A percentile compares a stretch with the other conserved stretches of the same genome.
These are phyloP conservation scores for Tetragonisca angustula DNA, from an alignment of 2,888 invertebrate genomes.

Conservation along the genomic window DNA sequence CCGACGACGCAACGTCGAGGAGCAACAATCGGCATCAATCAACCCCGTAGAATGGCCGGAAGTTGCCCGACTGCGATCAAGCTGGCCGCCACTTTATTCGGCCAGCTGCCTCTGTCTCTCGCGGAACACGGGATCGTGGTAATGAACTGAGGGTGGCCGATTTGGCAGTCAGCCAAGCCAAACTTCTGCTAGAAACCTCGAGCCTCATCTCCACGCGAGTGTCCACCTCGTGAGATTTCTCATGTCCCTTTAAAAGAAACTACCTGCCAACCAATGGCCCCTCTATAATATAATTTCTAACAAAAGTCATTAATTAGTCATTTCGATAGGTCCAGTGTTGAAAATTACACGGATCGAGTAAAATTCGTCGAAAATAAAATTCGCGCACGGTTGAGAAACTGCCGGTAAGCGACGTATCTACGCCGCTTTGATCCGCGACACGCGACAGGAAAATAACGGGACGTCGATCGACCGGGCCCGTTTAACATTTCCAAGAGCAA, in stretches of 20 bases:
- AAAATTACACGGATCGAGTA: too few species aligned
- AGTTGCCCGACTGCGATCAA: constrained; percentile 42
- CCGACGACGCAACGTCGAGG: background rate
- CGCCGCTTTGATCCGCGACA: background rate
- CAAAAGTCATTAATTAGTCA: too few species aligned
- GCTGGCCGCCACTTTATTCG: constrained; percentile 46
- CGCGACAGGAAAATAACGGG: constrained; percentile 7
- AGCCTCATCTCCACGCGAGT: constrained; percentile 2
- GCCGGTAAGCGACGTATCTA: background rate
- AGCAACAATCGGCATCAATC: constrained; percentile 53
- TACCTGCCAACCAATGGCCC: background rate
- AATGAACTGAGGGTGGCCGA: constrained; percentile 78
- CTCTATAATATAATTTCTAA: background rate
- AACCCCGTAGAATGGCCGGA: constrained; percentile 29
- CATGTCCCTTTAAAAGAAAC: constrained; percentile 12
- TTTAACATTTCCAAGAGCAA: constrained; percentile 30
- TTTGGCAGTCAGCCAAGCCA: constrained; percentile 75
- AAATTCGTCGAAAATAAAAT: background rate
- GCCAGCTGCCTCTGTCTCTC: constrained; percentile 54
- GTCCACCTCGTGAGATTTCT: constrained; percentile 33
- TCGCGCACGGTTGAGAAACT: background rate
- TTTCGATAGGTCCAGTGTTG: too few species aligned
- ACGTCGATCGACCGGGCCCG: background rate
- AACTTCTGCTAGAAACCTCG: constrained; percentile 68
- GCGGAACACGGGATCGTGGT: constrained; percentile 76